Base-by-base conservation (phyloP, 2,797 vertebrate genomes). In the Hypotaenidia philippensis region DNA sequence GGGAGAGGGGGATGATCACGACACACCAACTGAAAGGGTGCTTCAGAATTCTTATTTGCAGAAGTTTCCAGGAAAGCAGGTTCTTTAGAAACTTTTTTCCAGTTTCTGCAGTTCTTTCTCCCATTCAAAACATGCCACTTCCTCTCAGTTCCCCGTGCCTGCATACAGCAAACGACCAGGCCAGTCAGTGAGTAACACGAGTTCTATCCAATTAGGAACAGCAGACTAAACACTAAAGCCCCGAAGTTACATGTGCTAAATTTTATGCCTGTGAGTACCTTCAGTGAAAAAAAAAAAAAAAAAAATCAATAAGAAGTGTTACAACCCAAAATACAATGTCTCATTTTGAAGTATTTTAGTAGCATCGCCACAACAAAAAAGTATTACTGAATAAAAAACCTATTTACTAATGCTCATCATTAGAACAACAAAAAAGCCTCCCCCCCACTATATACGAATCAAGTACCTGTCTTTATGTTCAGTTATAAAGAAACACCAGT, bases 201-300 rank as follows among this genome's bases (percentile, higher is more conserved):
- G 8, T 31, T 57, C 63, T 21, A 7, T 23, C 22, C 22, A 50
- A 3, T 0, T 13, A 10, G 52, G 22, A 87, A 70, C 0, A 57
- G 29, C 13, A 82, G 7, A 52, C n/a, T 53, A 10, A 95, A 75
- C 31, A 75, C 21, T 27, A 45, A 45, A 64, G 22, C 23, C 29
- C 38, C 12, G 2, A 47, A 69, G 8, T 21, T 26, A 34, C 5
- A 40, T 0, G 13, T 1, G 13, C 32, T 44, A 66, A 2, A 44
- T 57, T 57, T 53, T 27, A 68, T 18, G 16, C 9, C 70, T 47
- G 19, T 19, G 27, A 76, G 31, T 10, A 70, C 19, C 74, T 81
- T 12, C 36, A 38, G 6, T 7, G 10, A 0, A 34, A 18, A 41
- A 41, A 40, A 83, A 57, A 13, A 0, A 87, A 89, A 76, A 11